Evolutionary conservation across 2,113 vertebrate species (phyloP).

Genomic region (Crotalus tigris): DNA sequence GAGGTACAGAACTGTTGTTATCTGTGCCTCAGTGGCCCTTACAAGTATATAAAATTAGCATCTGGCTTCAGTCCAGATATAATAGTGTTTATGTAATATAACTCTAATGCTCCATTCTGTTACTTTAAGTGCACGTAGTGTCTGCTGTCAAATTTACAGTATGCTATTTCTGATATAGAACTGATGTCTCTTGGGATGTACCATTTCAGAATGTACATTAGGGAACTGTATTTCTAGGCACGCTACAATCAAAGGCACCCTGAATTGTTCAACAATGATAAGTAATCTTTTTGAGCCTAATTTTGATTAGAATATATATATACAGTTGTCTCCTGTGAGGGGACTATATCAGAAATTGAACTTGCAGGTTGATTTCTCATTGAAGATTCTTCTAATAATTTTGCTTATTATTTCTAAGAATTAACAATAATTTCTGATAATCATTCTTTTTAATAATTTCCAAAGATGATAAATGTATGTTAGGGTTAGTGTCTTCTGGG

Average conservation of each 20-base stretch:
- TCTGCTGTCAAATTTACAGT: background rate
- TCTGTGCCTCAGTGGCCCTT: background rate
- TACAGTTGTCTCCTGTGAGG: background rate
- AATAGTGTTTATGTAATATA: background rate
- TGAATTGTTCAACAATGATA: background rate
- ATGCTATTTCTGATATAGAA: background rate
- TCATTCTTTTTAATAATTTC: background rate
- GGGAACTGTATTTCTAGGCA: background rate
- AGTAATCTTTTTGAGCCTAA: background rate
- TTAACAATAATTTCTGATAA: background rate
- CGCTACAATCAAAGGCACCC: background rate
- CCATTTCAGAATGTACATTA: background rate
- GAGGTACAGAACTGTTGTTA: background rate
- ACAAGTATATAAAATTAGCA: background rate
- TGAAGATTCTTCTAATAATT: background rate
- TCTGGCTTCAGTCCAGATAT: background rate
- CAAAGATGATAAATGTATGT: background rate
- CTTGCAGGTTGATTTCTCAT: background rate
- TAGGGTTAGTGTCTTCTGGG: background rate
- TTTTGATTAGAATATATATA: background rate
- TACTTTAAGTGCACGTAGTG: background rate
- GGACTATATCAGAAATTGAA: background rate
- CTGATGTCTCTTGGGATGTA: background rate
- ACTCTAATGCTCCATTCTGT: too few species aligned
- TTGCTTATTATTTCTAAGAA: background rate